Percentiles rank a stretch among this genome's conserved stretches.
phyloP scores from a whole-genome alignment of 1,140 invertebrate species.

The Nasonia giraulti region DNA sequence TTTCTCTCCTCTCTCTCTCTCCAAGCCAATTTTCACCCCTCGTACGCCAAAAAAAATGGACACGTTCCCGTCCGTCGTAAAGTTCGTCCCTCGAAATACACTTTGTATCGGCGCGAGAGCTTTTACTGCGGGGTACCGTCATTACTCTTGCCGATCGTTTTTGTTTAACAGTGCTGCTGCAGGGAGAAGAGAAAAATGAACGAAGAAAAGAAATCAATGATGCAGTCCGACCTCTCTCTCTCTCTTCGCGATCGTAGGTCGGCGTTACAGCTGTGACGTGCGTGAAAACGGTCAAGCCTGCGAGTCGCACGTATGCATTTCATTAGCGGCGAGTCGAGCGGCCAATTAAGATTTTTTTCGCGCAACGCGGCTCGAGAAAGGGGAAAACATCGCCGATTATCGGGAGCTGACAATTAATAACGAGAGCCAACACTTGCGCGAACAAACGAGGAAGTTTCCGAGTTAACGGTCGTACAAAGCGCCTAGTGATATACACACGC shows the following conservation, averaged over 20 bases:
- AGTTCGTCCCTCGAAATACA: neutral
- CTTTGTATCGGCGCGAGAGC: neutral
- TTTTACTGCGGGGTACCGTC: neutral
- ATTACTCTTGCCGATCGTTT: neutral
- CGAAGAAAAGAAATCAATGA: neutral
- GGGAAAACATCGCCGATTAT: neutral
- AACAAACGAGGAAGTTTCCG: slow-evolving; percentile 7
- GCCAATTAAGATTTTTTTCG: neutral
- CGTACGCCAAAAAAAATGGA: neutral
- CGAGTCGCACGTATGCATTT: neutral
- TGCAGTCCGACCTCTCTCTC: neutral
- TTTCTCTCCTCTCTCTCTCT: neutral
- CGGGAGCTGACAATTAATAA: slow-evolving; percentile 31
- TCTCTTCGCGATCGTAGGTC: neutral
- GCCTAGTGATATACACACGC: too few species aligned
- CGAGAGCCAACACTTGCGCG: neutral
- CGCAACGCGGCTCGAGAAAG: neutral
- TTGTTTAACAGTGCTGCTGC: neutral
- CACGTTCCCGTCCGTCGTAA: neutral
- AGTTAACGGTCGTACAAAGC: slow-evolving; percentile 16
- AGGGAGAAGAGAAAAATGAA: neutral
- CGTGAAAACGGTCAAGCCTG: neutral
- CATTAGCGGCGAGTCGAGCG: too few species aligned
- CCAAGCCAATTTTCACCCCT: slow-evolving; percentile 11
- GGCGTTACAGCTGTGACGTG: neutral